Percentiles rank a stretch among this genome's conserved stretches.
Conservation (phyloP, 2,888 invertebrate genomes). For the Acrobasis repandana region DNA sequence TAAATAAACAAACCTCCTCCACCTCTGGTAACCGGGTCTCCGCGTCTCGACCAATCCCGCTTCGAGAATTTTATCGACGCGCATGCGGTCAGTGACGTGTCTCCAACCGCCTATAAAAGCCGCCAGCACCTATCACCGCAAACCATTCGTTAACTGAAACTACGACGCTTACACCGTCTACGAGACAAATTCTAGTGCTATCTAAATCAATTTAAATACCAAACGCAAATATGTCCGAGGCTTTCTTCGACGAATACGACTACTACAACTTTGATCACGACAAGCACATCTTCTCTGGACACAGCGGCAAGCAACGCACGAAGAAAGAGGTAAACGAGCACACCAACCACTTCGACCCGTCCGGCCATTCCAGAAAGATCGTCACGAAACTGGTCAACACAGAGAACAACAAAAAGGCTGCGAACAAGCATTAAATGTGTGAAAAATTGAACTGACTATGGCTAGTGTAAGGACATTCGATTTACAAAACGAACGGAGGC, state of each 20-base stretch:
- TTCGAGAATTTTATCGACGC: slow-evolving; percentile 73
- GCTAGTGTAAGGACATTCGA: slow-evolving; percentile 70
- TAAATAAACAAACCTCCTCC: slow-evolving; percentile 68
- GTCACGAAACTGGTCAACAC: slow-evolving; percentile 92
- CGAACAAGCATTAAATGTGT: slow-evolving; percentile 59
- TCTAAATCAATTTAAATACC: slow-evolving; percentile 41
- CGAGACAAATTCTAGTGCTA: slow-evolving; percentile 46
- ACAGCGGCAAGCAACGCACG: slow-evolving; percentile 94
- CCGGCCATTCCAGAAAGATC: slow-evolving; percentile 96
- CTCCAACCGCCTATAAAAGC: slow-evolving; percentile 61
- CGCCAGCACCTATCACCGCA: slow-evolving; percentile 39
- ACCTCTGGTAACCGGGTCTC: slow-evolving; percentile 57
- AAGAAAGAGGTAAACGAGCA: slow-evolving; percentile 95
- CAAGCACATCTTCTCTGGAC: slow-evolving; percentile 92
- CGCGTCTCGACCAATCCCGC: slow-evolving; percentile 65
- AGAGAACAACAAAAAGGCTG: slow-evolving; percentile 88
- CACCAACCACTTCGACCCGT: slow-evolving; percentile 95
- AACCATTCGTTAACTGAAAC: slow-evolving; percentile 60
- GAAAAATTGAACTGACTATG: slow-evolving; percentile 52
- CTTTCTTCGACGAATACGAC: slow-evolving; percentile 95
- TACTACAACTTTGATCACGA: slow-evolving; percentile 97
- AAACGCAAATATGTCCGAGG: slow-evolving; percentile 88
- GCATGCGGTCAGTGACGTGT: slow-evolving; percentile 80
- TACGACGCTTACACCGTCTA: slow-evolving; percentile 45
- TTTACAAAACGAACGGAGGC: slow-evolving; percentile 72